A percentile compares a stretch with the other conserved stretches of the same genome.
Conservation (phyloP, 2,888 invertebrate species). For the Blastobasis lacticolella region DNA sequence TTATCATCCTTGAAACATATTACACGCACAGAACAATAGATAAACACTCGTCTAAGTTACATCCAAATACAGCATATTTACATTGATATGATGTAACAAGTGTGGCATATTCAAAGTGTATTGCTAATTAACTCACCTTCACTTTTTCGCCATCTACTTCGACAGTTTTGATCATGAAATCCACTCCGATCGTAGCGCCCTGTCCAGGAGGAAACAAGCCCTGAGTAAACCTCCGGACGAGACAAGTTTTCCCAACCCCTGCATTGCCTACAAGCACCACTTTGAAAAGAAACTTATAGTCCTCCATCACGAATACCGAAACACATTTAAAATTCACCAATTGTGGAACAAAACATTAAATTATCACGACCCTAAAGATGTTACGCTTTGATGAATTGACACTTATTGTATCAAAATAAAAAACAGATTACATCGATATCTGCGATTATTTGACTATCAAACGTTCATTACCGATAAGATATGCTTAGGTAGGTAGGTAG, state of each 20-base stretch:
- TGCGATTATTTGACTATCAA: constrained; percentile 46
- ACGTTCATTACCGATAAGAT: constrained; percentile 45
- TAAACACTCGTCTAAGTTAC: constrained; percentile 13
- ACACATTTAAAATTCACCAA: constrained; percentile 42
- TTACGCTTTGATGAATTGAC: constrained; percentile 56
- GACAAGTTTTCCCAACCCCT: constrained; percentile 98
- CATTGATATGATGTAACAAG: constrained; percentile 34
- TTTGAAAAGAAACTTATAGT: constrained; percentile 99
- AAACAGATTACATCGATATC: constrained; percentile 21
- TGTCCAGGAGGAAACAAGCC: constrained; percentile 98
- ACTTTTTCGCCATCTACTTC: constrained; percentile 97
- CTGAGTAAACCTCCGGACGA: constrained; percentile 97
- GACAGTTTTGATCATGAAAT: constrained; percentile 99
- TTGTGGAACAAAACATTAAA: neutral
- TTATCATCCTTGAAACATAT: no score
- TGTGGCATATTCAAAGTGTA: constrained; percentile 19
- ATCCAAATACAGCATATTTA: constrained; percentile 8
- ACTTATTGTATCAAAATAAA: constrained; percentile 38
- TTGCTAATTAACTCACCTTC: constrained; percentile 73
- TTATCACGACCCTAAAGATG: constrained; percentile 24
- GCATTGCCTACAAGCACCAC: constrained; percentile 98
- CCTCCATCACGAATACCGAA: constrained; percentile 84
- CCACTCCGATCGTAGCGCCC: constrained; percentile 98
- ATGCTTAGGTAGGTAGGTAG: constrained; percentile 11
- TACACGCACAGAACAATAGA: no score